phyloP scores from a whole-genome alignment of 1,140 invertebrate species.

The Camponotus floridanus region DNA sequence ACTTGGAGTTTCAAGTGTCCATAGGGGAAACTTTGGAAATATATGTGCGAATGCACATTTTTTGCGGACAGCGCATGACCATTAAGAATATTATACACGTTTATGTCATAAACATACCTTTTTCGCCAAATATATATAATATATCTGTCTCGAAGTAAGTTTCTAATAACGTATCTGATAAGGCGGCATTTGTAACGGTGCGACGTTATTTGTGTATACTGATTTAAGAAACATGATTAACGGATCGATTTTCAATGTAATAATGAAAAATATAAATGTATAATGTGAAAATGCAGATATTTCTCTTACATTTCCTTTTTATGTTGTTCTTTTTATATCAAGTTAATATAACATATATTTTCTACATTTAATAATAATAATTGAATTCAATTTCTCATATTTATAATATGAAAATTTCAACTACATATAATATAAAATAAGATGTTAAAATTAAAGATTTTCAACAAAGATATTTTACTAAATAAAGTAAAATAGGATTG shows the following conservation, averaged over 20 bases:
- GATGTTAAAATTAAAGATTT: neutral
- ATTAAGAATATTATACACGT: neutral
- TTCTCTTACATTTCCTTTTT: neutral
- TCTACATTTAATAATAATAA: neutral
- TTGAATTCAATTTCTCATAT: neutral
- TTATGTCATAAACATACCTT: constrained; percentile 21
- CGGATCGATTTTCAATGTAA: neutral
- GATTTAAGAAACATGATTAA: neutral
- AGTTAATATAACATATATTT: neutral
- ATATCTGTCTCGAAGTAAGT: neutral
- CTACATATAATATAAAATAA: neutral
- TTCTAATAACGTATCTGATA: constrained; percentile 23
- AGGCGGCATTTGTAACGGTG: neutral
- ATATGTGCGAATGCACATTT: constrained; percentile 28
- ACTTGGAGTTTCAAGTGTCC: neutral
- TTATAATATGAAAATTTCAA: neutral
- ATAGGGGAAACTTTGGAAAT: constrained; percentile 6
- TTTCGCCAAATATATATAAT: constrained; percentile 9
- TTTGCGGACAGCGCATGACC: constrained; percentile 31
- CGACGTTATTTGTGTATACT: neutral
- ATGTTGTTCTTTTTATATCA: neutral
- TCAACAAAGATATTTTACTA: neutral
- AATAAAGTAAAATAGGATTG: neutral
- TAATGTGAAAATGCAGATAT: neutral
- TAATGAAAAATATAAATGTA: neutral